Conservation (phyloP, 2,797 vertebrate genomes). For the Diplodus puntazzo region DNA sequence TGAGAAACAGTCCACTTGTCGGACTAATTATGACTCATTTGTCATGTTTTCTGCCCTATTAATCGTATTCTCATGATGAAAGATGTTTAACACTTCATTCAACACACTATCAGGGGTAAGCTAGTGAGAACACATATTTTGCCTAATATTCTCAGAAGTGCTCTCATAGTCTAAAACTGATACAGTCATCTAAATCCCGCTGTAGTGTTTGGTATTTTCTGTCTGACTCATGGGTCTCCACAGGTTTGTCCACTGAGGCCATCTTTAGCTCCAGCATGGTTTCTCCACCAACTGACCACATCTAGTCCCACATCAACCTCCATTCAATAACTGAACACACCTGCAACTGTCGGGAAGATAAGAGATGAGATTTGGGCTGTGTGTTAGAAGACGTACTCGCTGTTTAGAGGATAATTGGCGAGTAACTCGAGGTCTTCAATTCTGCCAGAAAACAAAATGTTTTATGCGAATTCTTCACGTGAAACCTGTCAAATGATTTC, state of each 20-base stretch:
- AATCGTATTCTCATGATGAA: conserved; percentile 45
- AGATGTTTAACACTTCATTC: conserved; percentile 30
- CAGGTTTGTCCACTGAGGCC: conserved; percentile 2
- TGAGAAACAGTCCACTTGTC: conserved; percentile 51
- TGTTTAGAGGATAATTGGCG: conserved; percentile 3
- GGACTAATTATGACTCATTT: conserved; percentile 47
- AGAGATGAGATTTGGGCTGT: background rate
- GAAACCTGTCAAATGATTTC: background rate
- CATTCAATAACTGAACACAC: background rate
- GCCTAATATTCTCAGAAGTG: background rate
- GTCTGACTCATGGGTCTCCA: conserved; percentile 15
- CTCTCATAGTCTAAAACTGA: background rate
- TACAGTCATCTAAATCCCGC: background rate
- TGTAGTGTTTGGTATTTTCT: background rate
- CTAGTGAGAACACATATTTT: conserved; percentile 9
- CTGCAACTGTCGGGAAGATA: background rate
- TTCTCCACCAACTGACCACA: conserved; percentile 65
- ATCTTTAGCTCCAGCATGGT: background rate
- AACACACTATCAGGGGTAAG: conserved; percentile 27
- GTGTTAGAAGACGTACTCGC: conserved; percentile 4
- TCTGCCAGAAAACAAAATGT: background rate
- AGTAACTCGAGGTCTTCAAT: conserved; percentile 9
- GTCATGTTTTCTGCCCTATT: conserved; percentile 56
- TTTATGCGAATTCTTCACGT: background rate
- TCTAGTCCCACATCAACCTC: background rate